Percentiles rank a stretch among this genome's conserved stretches.
Conservation (phyloP, 2,888 invertebrate genomes). For the Mythimna albipuncta region DNA sequence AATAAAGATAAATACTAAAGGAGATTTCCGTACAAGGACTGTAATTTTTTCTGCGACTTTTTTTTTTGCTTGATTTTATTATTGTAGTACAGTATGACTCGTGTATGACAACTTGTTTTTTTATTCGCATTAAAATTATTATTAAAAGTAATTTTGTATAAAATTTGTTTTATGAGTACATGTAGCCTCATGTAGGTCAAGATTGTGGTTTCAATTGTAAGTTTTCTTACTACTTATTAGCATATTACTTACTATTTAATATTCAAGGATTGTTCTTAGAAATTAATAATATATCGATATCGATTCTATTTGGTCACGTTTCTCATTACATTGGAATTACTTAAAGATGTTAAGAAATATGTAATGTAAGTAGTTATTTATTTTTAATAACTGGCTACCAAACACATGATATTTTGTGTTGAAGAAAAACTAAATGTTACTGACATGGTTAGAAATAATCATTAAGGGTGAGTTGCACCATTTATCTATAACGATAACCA, state of each 20-base stretch:
- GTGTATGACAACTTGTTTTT: neutral
- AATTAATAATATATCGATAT: neutral
- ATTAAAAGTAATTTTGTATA: neutral
- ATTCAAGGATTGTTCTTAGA: constrained; percentile 35
- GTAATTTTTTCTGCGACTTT: too few relatives aligned
- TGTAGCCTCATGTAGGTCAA: neutral
- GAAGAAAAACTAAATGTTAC: too few relatives aligned
- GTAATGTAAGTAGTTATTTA: neutral
- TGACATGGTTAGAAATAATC: too few relatives aligned
- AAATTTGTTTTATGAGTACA: neutral
- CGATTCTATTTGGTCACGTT: constrained; percentile 29
- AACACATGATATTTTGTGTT: too few relatives aligned
- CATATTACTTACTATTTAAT: constrained; percentile 12
- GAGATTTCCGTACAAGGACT: too few relatives aligned
- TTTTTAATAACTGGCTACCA: neutral
- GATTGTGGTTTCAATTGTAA: constrained; percentile 12
- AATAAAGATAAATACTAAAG: too few relatives aligned
- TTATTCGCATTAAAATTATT: neutral
- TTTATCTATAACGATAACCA: too few relatives aligned
- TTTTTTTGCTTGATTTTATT: too few relatives aligned
- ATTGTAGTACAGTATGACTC: too few relatives aligned
- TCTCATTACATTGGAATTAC: constrained; percentile 6
- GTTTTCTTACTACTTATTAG: constrained; percentile 13
- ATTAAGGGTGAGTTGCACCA: too few relatives aligned
- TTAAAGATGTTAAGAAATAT: neutral